These are phyloP conservation scores for Lampris incognitus DNA, from an alignment of 2,113 vertebrate genomes.

Conservation along the genomic window DNA sequence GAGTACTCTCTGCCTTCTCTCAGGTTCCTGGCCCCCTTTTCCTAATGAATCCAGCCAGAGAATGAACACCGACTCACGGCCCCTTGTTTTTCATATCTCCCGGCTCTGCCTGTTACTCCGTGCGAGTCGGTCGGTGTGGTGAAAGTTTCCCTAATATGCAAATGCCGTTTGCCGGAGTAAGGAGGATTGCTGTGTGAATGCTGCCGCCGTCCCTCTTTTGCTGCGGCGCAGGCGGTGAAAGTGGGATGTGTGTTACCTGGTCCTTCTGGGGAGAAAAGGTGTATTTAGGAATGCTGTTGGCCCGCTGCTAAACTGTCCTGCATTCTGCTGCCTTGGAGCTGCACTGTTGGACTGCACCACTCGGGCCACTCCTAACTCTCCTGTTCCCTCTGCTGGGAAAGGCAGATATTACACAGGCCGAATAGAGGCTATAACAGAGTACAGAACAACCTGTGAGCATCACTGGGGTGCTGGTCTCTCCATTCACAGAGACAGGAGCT, in stretches of 20 bases:
- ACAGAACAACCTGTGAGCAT: conserved; percentile 35
- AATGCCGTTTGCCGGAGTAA: background rate
- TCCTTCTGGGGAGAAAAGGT: conserved; percentile 23
- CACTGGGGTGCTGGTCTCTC: background rate
- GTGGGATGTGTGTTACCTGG: conserved; percentile 17
- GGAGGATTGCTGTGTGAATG: background rate
- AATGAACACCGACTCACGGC: conserved; percentile 65
- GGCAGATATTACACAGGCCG: conserved; percentile 81
- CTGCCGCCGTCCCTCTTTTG: background rate
- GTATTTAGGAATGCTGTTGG: conserved; percentile 48
- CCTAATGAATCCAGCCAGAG: conserved; percentile 78
- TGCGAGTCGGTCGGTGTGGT: background rate
- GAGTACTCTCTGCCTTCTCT: conserved; percentile 79
- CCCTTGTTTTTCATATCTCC: conserved; percentile 47
- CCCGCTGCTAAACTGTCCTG: conserved; percentile 55
- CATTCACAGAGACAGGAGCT: conserved; percentile 20
- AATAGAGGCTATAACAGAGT: conserved; percentile 7
- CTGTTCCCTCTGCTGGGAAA: conserved; percentile 86
- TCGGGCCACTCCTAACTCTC: conserved; percentile 79
- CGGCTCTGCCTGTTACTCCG: conserved; percentile 29
- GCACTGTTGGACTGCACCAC: conserved; percentile 66
- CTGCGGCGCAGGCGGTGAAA: conserved; percentile 6
- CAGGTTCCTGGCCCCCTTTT: conserved; percentile 80
- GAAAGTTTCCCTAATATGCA: conserved; percentile 22
- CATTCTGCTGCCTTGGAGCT: conserved; percentile 62